Evolutionary conservation across 2,113 vertebrate species (phyloP).

Genomic region (Mormoops blainvillei): DNA sequence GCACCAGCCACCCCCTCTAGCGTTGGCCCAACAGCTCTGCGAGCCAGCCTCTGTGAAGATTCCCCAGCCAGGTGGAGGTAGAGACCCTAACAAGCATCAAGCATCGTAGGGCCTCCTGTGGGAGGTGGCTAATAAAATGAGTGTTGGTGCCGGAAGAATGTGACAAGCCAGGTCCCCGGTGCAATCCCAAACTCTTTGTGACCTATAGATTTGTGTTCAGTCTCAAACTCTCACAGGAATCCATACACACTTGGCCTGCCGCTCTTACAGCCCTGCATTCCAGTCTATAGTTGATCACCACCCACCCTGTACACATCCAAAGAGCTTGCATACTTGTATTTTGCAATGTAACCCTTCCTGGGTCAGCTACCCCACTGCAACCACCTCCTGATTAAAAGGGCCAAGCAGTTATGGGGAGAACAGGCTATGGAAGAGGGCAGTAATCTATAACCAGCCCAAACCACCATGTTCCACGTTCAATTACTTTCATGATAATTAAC

Average conservation of each 20-base stretch:
- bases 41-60: not conserved
- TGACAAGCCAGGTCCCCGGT: conserved; percentile 16
- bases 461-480: not conserved
- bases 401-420: not conserved
- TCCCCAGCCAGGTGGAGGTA: conserved; percentile 1
- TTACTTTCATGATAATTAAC: conserved; percentile 22
- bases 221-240: not conserved
- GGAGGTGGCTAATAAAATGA: conserved; percentile 48
- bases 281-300: not conserved
- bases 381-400: conserved; percentile 7
- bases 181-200: not conserved
- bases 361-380: not conserved
- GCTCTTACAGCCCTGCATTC: not conserved
- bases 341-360: not conserved
- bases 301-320: not conserved
- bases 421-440: not conserved
- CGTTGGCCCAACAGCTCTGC: conserved; percentile 24
- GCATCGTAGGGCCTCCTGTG: not conserved
- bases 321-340: not conserved
- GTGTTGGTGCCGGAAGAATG: conserved; percentile 28
- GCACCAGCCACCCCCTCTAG: conserved; percentile 66
- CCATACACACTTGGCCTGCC: not conserved
- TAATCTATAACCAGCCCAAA: conserved; percentile 7
- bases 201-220: not conserved
- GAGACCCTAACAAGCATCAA: not conserved